These are phyloP conservation scores for Etia nguti DNA, from an alignment of 2,113 vertebrate genomes.

Conservation along the genomic window DNA sequence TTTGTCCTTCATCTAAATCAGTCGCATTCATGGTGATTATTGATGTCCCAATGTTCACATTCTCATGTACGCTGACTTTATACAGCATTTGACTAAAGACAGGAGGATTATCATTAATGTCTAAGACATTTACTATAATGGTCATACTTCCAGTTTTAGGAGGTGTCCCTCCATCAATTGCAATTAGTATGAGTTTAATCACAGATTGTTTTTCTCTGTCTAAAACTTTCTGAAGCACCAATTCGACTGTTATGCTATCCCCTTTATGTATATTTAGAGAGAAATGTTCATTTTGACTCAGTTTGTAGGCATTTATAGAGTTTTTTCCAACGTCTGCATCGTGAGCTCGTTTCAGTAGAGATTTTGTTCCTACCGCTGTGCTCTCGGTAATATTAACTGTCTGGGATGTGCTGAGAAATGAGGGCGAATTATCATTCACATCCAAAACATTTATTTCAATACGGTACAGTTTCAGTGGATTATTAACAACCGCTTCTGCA, in stretches of 20 bases:
- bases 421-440: conserved; percentile 60
- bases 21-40: conserved; percentile 79
- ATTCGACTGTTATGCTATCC: conserved; percentile 39
- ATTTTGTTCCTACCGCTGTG: conserved; percentile 40
- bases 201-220: conserved; percentile 79
- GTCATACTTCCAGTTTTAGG: conserved; percentile 66
- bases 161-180: conserved; percentile 69
- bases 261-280: conserved; percentile 54
- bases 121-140: conserved; percentile 68
- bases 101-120: conserved; percentile 82
- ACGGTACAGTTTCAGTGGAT: conserved; percentile 51
- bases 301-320: conserved; percentile 47
- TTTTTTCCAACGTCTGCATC: conserved; percentile 68
- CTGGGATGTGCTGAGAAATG: neutral
- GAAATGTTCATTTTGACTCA: conserved; percentile 62
- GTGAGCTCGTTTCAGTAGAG: conserved; percentile 24
- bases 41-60: conserved; percentile 58
- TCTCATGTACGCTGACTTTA: conserved; percentile 75
- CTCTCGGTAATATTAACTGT: neutral
- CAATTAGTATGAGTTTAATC: conserved; percentile 74
- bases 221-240: conserved; percentile 77
- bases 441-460: conserved; percentile 49
- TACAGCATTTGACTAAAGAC: conserved; percentile 74
- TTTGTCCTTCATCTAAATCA: conserved; percentile 78
- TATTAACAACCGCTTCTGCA: conserved; percentile 48